Percentiles rank a stretch among this genome's conserved stretches.
Evolutionary conservation across 2,113 vertebrate species (phyloP).

Genomic region (Daphoenositta chrysoptera): DNA sequence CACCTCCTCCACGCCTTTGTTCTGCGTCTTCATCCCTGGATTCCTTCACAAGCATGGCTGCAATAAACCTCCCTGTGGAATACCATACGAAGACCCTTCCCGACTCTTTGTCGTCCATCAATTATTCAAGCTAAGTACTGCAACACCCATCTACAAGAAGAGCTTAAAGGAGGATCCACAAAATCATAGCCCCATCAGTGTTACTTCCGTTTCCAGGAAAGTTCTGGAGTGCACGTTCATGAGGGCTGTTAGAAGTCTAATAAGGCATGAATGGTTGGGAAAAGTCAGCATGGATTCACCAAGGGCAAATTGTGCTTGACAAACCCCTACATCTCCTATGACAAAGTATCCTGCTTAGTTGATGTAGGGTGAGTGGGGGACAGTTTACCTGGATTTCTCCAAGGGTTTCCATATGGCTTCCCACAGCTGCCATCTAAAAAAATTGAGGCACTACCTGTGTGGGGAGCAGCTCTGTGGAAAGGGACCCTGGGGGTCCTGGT

Average conservation of each 20-base stretch:
- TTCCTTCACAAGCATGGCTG: too few species aligned
- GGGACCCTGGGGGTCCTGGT: background rate
- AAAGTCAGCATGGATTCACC: background rate
- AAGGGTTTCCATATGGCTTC: background rate
- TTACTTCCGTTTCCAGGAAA: background rate
- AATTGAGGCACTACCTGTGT: too few species aligned
- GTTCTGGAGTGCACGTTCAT: background rate
- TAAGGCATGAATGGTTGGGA: background rate
- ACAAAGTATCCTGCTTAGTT: background rate
- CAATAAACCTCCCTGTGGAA: too few species aligned
- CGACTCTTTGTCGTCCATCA: too few species aligned
- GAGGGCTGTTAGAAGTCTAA: background rate
- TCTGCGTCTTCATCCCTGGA: too few species aligned
- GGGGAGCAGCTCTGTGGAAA: background rate
- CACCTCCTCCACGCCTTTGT: too few species aligned
- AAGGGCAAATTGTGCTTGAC: background rate
- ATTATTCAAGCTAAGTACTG: too few species aligned
- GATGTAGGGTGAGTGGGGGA: fast-evolving
- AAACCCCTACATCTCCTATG: background rate
- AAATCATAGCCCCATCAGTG: background rate
- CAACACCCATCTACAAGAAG: background rate
- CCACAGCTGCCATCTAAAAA: background rate
- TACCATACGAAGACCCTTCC: too few species aligned
- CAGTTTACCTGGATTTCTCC: background rate
- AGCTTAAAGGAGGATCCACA: background rate